These are phyloP conservation scores for Theretra japonica DNA, from an alignment of 2,888 invertebrate species.

Conservation along the genomic window DNA sequence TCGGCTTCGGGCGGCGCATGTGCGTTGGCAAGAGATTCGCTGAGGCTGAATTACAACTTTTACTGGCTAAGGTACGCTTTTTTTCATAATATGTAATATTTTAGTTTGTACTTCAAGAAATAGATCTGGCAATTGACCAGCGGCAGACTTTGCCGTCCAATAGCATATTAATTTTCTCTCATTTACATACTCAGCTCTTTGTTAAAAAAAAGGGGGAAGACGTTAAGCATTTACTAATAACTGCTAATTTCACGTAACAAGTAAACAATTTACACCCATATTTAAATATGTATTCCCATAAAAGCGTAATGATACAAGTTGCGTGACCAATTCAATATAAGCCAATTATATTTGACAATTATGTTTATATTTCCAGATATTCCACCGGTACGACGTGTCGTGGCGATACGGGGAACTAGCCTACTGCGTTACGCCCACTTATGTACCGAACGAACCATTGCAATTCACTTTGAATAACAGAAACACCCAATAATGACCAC, in stretches of 20 bases:
- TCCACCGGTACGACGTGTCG: conserved; percentile 88
- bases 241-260: no score
- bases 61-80: conserved; percentile 87
- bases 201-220: neutral
- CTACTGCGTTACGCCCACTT: conserved; percentile 90
- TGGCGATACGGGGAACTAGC: conserved; percentile 88
- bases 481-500: conserved; percentile 34
- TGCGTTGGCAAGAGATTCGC: conserved; percentile 92
- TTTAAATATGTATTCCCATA: neutral
- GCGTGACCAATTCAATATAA: neutral
- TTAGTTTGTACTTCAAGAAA: neutral
- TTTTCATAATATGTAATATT: neutral
- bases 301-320: neutral
- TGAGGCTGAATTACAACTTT: conserved; percentile 90
- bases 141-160: no score
- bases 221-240: no score
- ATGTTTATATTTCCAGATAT: conserved; percentile 83
- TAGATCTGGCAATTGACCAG: no score
- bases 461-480: conserved; percentile 86
- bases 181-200: no score
- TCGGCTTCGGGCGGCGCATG: conserved; percentile 91
- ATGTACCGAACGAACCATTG: conserved; percentile 89
- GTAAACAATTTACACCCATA: no score
- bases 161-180: no score
- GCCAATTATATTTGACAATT: neutral